Evolutionary conservation across 1,140 invertebrate genomes (phyloP).

Genomic region (Chelonus insularis): DNA sequence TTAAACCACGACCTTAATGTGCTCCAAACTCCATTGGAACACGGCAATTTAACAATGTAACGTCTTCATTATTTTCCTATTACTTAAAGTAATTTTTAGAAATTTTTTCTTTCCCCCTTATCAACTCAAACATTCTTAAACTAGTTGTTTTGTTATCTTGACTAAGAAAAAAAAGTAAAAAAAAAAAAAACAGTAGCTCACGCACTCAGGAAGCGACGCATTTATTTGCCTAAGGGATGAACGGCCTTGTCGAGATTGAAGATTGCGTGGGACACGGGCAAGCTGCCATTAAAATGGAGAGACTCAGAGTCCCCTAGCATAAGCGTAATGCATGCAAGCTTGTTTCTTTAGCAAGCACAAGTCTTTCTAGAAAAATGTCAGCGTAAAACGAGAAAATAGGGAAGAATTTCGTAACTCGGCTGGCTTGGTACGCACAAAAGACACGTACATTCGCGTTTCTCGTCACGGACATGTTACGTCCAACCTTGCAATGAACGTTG

Average conservation of each 20-base stretch:
- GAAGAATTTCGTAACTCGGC: conserved; percentile 8
- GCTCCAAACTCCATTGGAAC: neutral
- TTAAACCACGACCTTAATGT: conserved; percentile 4
- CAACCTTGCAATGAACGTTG: neutral
- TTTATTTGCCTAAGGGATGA: conserved; percentile 21
- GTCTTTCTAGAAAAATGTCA: neutral
- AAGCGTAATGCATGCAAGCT: conserved; percentile 4
- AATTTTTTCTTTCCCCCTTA: neutral
- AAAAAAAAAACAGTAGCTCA: neutral
- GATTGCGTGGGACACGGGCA: conserved; percentile 19
- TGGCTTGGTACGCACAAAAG: conserved; percentile 10
- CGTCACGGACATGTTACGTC: conserved; percentile 10
- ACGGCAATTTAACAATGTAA: neutral
- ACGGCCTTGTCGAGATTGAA: conserved; percentile 11
- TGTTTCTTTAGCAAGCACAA: conserved; percentile 8
- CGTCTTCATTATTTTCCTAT: neutral
- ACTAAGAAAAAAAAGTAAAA: neutral
- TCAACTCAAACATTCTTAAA: too few species aligned
- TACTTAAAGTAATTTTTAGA: neutral
- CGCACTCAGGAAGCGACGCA: conserved; percentile 4
- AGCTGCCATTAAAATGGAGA: conserved; percentile 16
- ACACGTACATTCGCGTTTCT: conserved; percentile 7
- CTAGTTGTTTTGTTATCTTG: neutral
- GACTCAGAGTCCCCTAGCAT: neutral
- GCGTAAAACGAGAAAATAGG: neutral